These are phyloP conservation scores for Proteles cristata DNA, from an alignment of 2,113 vertebrate species.

Conservation along the genomic window DNA sequence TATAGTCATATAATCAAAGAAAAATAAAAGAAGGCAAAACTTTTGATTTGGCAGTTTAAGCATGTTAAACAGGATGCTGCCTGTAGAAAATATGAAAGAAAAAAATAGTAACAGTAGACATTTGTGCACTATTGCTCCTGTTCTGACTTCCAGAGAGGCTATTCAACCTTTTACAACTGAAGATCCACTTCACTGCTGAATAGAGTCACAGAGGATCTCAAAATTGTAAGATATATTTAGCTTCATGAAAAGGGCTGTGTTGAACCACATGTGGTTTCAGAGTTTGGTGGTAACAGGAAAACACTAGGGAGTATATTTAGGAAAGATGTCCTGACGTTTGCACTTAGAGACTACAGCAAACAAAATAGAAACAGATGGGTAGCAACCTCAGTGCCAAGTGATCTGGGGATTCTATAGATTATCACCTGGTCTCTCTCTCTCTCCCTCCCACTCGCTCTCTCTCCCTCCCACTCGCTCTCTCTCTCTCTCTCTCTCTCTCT, in stretches of 20 bases:
- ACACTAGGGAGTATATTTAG: constrained; percentile 55
- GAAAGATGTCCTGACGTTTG: constrained; percentile 54
- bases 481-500: neutral
- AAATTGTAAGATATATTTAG: constrained; percentile 60
- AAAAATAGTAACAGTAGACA: neutral
- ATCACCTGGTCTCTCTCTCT: neutral
- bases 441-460: too few relatives aligned
- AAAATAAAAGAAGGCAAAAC: neutral
- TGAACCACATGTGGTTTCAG: constrained; percentile 32
- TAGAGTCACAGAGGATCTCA: constrained; percentile 22
- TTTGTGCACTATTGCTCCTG: neutral
- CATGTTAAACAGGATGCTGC: neutral
- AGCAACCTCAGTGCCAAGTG: neutral
- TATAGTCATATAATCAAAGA: neutral
- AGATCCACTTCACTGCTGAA: constrained; percentile 27
- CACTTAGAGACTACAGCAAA: constrained; percentile 13
- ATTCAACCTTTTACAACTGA: constrained; percentile 62
- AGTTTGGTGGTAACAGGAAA: constrained; percentile 35
- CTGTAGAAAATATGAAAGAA: neutral
- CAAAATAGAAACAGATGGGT: constrained; percentile 53
- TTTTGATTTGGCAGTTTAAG: constrained; percentile 16
- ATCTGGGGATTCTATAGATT: neutral
- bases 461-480: neutral
- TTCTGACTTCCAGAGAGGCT: constrained; percentile 59
- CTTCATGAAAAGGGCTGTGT: constrained; percentile 36